Base-by-base conservation (phyloP, 2,888 invertebrate species). In the Hyles lineata region DNA sequence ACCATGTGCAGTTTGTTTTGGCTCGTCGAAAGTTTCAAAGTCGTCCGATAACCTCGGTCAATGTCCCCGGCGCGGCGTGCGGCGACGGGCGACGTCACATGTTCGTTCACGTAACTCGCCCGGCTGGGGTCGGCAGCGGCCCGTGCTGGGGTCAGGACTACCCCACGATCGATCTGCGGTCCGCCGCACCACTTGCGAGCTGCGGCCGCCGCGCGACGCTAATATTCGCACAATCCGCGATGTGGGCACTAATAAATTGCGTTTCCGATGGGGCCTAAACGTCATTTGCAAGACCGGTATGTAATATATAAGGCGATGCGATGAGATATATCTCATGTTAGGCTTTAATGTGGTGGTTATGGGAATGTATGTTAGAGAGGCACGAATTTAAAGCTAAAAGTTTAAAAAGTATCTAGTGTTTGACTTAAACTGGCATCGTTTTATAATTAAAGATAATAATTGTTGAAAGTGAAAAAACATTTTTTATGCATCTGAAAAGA, bases 81-180 rank as follows among this genome's bases (percentile, higher is more conserved):
- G 43, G 83, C 77, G 80, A 80, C 76, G 81, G 43, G 83, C 77
- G 80, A 80, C 76, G 81, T 76, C 77, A 76, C 72, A 73, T 79
- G 32, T 80, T 78, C 74, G 76, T 71, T 73, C 76, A 80, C 81
- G 76, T 79, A 78, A 76, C 59, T 72, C 74, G 52, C n/a, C 50
- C 74, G 76, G 75, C 69, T 72, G 73, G 76, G 74, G 76, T 72
- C 70, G 72, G 74, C 73, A 73, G 73, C 70, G 74, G 77, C n/a
- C 15, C 43, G 63, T 21, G 74, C 73, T 73, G 74, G 50, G 73
- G 79, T 72, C 72, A 80, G 74, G 73, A 71, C 76, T 77, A 81
- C 86, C 85, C 86, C 81, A 81, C 82, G 83, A 90, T 90, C 90
- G 89, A 67, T 67, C 89, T 88, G 76, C 80, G 81, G 83, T 78